A percentile compares a stretch with the other conserved stretches of the same genome.
These are phyloP conservation scores for Lepidurus apus DNA, from an alignment of 1,140 invertebrate species.

Conservation along the genomic window DNA sequence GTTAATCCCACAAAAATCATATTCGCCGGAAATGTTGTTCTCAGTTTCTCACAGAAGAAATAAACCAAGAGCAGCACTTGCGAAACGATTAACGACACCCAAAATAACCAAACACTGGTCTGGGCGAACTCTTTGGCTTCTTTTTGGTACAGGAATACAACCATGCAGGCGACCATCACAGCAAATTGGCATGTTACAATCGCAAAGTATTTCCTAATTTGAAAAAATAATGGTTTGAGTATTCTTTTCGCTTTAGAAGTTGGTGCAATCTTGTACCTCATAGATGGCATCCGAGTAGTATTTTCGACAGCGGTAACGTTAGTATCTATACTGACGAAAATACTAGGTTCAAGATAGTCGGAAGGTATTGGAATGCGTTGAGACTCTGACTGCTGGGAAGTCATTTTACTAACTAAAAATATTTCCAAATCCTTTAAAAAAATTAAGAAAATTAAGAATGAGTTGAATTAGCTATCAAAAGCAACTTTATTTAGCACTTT, in stretches of 20 bases:
- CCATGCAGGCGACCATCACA: conserved; percentile 51
- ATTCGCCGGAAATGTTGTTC: conserved; percentile 49
- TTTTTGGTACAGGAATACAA: conserved; percentile 49
- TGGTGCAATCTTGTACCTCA: conserved; percentile 21
- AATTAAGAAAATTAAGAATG: no score
- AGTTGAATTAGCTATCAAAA: no score
- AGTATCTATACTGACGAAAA: no score
- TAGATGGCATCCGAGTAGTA: conserved; percentile 29
- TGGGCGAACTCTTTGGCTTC: conserved; percentile 41
- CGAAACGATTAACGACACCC: conserved; percentile 41
- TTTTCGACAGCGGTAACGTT: conserved; percentile 9
- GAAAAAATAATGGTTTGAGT: neutral
- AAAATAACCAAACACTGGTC: conserved; percentile 40
- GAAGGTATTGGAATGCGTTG: no score
- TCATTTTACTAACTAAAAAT: no score
- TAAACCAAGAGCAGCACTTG: conserved; percentile 47
- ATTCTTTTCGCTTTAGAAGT: neutral
- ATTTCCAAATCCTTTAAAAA: no score
- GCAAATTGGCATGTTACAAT: conserved; percentile 52
- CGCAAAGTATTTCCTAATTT: conserved; percentile 49
- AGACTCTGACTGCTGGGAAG: no score
- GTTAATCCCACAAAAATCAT: conserved; percentile 13
- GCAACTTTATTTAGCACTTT: no score
- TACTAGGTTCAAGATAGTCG: no score
- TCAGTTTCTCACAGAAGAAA: conserved; percentile 50